These are phyloP conservation scores for Onychomys arenicola DNA, from an alignment of 2,797 vertebrate species.

Conservation along the genomic window DNA sequence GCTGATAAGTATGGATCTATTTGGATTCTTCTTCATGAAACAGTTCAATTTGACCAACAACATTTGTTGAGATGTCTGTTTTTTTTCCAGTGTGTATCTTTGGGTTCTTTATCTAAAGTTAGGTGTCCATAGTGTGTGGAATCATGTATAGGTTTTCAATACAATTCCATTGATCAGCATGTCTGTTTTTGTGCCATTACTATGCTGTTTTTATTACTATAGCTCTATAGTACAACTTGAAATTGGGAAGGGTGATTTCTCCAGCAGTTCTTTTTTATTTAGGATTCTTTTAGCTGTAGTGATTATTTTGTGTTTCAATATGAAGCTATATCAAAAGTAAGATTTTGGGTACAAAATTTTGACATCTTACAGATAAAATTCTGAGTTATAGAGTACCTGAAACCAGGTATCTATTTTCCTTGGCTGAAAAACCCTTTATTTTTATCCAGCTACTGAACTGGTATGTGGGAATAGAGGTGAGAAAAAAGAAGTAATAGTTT, in stretches of 20 bases:
- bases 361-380: too few relatives aligned
- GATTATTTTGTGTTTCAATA: neutral
- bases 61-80: neutral
- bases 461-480: neutral
- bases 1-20: neutral
- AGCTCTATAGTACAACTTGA: neutral
- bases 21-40: neutral
- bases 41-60: neutral
- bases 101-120: neutral
- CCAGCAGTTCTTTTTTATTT: neutral
- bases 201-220: neutral
- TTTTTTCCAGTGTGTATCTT: neutral
- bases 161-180: neutral
- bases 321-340: slow-evolving; percentile 3
- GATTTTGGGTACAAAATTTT: neutral
- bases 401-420: neutral
- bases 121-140: neutral
- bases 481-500: neutral
- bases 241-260: neutral
- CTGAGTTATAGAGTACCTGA: neutral
- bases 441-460: neutral
- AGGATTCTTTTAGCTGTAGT: too few relatives aligned
- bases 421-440: neutral
- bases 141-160: neutral
- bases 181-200: neutral